Evolutionary conservation across 2,888 invertebrate species (phyloP).

Genomic region (Caenorhabditis imperialis): DNA sequence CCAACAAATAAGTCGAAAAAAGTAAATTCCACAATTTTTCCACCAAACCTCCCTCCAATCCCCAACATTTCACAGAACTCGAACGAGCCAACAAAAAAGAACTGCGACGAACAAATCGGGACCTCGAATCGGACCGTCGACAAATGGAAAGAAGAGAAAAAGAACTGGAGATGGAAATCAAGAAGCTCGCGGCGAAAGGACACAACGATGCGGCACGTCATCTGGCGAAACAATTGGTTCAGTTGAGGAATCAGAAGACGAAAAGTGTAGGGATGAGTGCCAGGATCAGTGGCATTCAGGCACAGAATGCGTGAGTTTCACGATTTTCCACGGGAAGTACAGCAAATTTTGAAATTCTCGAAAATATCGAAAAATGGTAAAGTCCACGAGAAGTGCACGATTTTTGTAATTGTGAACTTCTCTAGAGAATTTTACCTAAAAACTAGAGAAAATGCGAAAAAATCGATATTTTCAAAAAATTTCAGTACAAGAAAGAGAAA

Average conservation of each 20-base stretch:
- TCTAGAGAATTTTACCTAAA: too few relatives aligned
- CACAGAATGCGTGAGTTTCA: constrained; percentile 36
- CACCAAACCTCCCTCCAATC: not conserved
- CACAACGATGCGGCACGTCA: constrained; percentile 85
- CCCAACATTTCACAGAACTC: constrained; percentile 83
- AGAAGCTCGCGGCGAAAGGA: constrained; percentile 89
- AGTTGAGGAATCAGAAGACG: constrained; percentile 89
- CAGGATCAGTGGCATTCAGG: constrained; percentile 86
- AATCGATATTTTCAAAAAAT: too few relatives aligned
- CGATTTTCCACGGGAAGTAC: too few relatives aligned
- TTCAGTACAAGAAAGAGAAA: too few relatives aligned
- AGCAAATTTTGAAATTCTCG: too few relatives aligned
- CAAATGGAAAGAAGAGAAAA: constrained; percentile 91
- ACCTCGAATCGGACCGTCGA: constrained; percentile 87
- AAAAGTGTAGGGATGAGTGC: constrained; percentile 88
- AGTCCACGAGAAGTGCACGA: too few relatives aligned
- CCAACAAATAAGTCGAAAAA: too few relatives aligned
- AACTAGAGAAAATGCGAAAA: too few relatives aligned
- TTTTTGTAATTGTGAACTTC: too few relatives aligned
- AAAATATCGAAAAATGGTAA: too few relatives aligned
- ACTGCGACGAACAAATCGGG: constrained; percentile 87
- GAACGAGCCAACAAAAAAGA: constrained; percentile 88
- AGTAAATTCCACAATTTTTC: not conserved
- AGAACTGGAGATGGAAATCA: constrained; percentile 89
- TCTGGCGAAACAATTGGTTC: constrained; percentile 90